Evolutionary conservation across 30 jellyfish, hydroid and myxozoan genomes (phyloP).

Genomic region (Chrysaora quinquecirrha): DNA sequence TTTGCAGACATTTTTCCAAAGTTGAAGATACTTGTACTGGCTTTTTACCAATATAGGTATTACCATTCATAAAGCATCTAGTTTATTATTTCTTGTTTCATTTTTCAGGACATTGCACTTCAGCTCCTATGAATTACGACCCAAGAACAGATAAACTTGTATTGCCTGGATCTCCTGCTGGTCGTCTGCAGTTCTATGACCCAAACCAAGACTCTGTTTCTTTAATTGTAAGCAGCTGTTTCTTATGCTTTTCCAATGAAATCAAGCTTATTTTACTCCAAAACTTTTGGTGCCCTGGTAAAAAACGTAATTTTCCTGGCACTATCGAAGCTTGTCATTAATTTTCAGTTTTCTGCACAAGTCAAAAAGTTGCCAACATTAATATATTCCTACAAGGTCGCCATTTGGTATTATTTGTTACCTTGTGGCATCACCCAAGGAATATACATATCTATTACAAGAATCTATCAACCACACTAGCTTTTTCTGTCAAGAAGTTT

Average conservation of each 20-base stretch:
- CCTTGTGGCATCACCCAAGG: constrained; percentile 32
- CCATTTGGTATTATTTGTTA: background rate
- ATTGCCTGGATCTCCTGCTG: constrained; percentile 67
- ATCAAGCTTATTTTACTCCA: too few species aligned
- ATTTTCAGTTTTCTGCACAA: background rate
- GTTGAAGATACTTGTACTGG: too few species aligned
- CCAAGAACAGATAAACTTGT: constrained; percentile 77
- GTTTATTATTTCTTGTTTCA: too few species aligned
- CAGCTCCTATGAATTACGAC: constrained; percentile 51
- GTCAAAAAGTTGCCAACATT: constrained; percentile 37
- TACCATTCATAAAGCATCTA: too few species aligned
- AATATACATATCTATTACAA: constrained; percentile 13
- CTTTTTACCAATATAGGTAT: too few species aligned
- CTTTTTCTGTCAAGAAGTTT: too few species aligned
- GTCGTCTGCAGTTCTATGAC: constrained; percentile 78
- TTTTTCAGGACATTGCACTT: too few species aligned
- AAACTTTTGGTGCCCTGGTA: too few species aligned
- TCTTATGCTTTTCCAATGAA: background rate
- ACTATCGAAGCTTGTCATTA: constrained; percentile 40
- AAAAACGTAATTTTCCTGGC: too few species aligned
- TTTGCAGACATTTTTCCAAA: too few species aligned
- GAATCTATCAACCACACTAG: too few species aligned
- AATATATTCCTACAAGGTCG: constrained; percentile 18
- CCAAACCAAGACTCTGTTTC: constrained; percentile 75
- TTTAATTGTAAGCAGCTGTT: constrained; percentile 50